Conservation (phyloP, 2,113 vertebrate species). For the Phalacrocorax aristotelis region DNA sequence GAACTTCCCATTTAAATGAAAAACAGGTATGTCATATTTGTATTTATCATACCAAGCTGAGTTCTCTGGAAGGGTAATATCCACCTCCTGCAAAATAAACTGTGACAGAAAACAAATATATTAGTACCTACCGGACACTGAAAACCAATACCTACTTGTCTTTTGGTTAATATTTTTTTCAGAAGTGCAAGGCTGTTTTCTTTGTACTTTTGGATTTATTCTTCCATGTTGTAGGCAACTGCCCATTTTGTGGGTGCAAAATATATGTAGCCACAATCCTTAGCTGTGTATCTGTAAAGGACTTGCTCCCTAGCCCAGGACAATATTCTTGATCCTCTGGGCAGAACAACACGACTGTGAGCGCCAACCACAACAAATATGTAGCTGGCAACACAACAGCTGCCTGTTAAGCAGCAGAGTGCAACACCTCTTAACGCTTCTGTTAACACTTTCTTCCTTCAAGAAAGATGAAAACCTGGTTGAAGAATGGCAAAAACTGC, state of each 20-base stretch:
- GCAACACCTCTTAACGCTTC: not conserved
- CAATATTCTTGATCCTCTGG: not conserved
- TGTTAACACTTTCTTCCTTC: not conserved
- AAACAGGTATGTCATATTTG: conserved; percentile 86
- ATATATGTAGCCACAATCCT: not conserved
- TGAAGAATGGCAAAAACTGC: not conserved
- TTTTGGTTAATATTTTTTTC: not conserved
- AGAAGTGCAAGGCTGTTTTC: not conserved
- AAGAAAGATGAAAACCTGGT: not conserved
- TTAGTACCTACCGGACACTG: not conserved
- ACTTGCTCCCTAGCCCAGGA: too few species aligned
- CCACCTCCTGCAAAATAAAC: conserved; percentile 86
- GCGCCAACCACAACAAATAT: not conserved
- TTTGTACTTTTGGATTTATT: not conserved
- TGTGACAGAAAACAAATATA: conserved; percentile 43
- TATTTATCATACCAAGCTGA: conserved; percentile 81
- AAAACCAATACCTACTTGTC: not conserved
- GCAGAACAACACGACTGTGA: not conserved
- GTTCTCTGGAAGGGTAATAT: conserved; percentile 84
- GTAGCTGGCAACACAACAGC: not conserved
- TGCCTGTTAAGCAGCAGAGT: not conserved
- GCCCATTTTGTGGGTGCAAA: not conserved
- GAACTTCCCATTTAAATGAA: conserved; percentile 86
- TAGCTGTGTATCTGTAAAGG: not conserved
- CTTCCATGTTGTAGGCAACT: not conserved